phyloP scores from a whole-genome alignment of 2,888 invertebrate species.

The Cephonodes hylas region DNA sequence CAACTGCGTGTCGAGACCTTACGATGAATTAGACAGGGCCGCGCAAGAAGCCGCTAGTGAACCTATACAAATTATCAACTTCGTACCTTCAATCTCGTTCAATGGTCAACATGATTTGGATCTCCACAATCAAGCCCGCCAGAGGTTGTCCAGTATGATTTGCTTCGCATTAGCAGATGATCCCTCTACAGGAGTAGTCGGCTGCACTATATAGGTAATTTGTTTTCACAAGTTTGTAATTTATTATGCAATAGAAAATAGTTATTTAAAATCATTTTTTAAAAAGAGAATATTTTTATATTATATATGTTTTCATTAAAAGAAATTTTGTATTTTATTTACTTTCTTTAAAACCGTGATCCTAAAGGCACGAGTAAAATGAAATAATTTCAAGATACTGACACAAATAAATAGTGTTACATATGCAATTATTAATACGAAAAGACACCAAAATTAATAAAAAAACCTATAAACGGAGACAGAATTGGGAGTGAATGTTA shows the following conservation, averaged over 20 bases:
- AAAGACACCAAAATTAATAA: no score
- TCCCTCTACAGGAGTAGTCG: slow-evolving; percentile 45
- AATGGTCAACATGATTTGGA: slow-evolving; percentile 43
- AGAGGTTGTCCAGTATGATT: slow-evolving; percentile 43
- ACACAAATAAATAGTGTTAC: no score
- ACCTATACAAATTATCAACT: slow-evolving; percentile 45
- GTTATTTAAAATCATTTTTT: no score
- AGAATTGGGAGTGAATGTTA: not conserved
- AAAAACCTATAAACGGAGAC: not conserved
- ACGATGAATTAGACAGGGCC: slow-evolving; percentile 45
- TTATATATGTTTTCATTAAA: no score
- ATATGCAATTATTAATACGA: not conserved
- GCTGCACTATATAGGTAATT: slow-evolving; percentile 43
- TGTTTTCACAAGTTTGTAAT: slow-evolving; percentile 4
- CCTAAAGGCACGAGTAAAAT: no score
- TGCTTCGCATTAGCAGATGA: slow-evolving; percentile 59
- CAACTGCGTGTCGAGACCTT: slow-evolving; percentile 47
- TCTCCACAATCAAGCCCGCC: slow-evolving; percentile 37
- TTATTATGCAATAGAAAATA: not conserved
- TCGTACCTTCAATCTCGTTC: slow-evolving; percentile 60
- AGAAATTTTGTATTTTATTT: no score
- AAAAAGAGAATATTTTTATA: no score
- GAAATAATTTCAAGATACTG: no score
- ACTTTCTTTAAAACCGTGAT: no score
- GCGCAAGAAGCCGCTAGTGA: slow-evolving; percentile 45